A percentile compares a stretch with the other conserved stretches of the same genome.
phyloP scores from a whole-genome alignment of 2,797 vertebrate species.

The Pangasius mekongensis region DNA sequence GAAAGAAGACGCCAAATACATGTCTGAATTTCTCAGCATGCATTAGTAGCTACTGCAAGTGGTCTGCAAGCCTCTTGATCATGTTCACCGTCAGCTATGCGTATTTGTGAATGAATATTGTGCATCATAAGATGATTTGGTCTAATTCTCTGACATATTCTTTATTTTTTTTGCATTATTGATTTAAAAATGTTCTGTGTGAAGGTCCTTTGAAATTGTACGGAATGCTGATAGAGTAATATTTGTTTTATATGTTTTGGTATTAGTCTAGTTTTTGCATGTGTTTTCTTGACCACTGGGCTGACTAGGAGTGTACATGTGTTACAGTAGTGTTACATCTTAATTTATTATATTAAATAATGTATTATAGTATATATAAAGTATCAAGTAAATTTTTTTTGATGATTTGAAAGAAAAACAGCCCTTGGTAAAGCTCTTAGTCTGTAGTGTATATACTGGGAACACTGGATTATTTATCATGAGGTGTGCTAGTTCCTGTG shows the following conservation, averaged over 20 bases:
- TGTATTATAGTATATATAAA: background rate
- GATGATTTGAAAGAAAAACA: background rate
- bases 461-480: background rate
- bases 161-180: background rate
- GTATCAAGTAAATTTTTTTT: background rate
- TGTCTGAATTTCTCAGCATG: background rate
- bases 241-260: background rate
- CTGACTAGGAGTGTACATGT: background rate
- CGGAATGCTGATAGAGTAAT: background rate
- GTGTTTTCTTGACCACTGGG: background rate
- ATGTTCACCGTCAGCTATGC: background rate
- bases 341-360: background rate
- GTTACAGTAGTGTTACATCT: background rate
- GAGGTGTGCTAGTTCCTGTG: background rate
- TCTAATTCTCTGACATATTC: background rate
- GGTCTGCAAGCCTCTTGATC: background rate
- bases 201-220: background rate
- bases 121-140: background rate
- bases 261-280: background rate
- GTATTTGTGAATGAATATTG: background rate
- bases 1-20: background rate
- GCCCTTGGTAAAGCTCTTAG: background rate
- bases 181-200: background rate
- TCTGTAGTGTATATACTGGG: background rate
- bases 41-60: background rate